A percentile compares a stretch with the other conserved stretches of the same genome.
Conservation (phyloP, 2,888 invertebrate species). For the Ormyrus thymus region DNA sequence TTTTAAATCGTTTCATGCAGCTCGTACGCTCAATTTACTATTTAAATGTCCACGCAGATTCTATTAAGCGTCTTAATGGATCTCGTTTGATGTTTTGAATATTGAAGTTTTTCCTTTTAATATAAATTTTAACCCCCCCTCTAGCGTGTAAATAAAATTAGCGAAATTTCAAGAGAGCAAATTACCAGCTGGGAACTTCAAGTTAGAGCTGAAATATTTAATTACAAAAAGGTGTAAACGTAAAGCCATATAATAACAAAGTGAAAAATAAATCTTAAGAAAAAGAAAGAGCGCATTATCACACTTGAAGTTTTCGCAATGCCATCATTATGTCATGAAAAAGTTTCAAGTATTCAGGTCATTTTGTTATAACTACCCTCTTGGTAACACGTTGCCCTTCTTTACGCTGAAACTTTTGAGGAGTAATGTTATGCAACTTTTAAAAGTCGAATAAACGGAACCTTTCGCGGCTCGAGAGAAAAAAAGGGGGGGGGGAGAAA, state of each 20-base stretch:
- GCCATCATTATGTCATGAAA: slow-evolving; percentile 51
- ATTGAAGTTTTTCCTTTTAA: too few relatives aligned
- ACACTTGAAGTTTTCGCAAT: slow-evolving; percentile 42
- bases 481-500: background rate
- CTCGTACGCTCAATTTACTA: too few relatives aligned
- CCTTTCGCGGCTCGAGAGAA: slow-evolving; percentile 9
- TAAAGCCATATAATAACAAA: background rate
- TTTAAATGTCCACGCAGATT: too few relatives aligned
- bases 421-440: slow-evolving; percentile 54
- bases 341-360: slow-evolving; percentile 52
- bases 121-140: too few relatives aligned
- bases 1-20: too few relatives aligned
- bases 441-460: slow-evolving; percentile 53
- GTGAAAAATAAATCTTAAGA: slow-evolving; percentile 37
- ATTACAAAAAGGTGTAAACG: too few relatives aligned
- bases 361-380: slow-evolving; percentile 52
- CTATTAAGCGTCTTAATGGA: too few relatives aligned
- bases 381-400: slow-evolving; percentile 48
- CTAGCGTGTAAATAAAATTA: too few relatives aligned
- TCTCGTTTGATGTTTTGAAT: too few relatives aligned
- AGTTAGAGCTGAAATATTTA: too few relatives aligned
- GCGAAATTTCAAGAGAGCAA: too few relatives aligned
- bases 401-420: slow-evolving; percentile 46
- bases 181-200: too few relatives aligned
- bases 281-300: slow-evolving; percentile 15